phyloP scores from a whole-genome alignment of 2,113 vertebrate genomes.

The Falcunculus frontatus region DNA sequence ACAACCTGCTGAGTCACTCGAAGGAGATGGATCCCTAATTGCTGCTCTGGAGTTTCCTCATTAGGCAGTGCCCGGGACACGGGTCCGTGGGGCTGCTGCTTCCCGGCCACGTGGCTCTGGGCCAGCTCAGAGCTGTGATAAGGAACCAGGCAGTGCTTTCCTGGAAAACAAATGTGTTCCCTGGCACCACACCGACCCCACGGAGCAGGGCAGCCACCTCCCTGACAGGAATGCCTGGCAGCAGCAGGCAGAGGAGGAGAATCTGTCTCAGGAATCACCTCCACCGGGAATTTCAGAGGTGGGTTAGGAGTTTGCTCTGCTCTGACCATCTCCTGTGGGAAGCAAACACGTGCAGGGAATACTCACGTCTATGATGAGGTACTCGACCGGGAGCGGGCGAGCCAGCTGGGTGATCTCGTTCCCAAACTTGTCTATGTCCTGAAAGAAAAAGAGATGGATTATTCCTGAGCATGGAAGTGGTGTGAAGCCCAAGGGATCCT shows the following conservation, averaged over 20 bases:
- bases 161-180: background rate
- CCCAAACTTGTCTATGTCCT: constrained; percentile 99
- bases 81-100: background rate
- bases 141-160: background rate
- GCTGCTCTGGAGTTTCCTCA: background rate
- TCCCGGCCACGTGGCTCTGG: background rate
- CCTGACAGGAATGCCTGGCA: background rate
- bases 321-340: background rate
- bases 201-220: background rate
- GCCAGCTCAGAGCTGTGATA: background rate
- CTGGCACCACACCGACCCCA: background rate
- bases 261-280: background rate
- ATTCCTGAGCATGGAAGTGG: background rate
- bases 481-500: background rate
- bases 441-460: constrained; percentile 13
- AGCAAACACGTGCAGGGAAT: background rate
- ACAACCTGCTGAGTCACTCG: constrained; percentile 16
- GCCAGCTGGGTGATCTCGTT: constrained; percentile 97
- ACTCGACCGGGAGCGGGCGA: constrained; percentile 94
- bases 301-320: background rate
- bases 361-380: constrained; percentile 97
- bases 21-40: background rate
- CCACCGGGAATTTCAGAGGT: fast-evolving
- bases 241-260: background rate
- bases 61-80: background rate